phyloP scores from a whole-genome alignment of 1,140 invertebrate species.

The Drosophila pseudoobscura region DNA sequence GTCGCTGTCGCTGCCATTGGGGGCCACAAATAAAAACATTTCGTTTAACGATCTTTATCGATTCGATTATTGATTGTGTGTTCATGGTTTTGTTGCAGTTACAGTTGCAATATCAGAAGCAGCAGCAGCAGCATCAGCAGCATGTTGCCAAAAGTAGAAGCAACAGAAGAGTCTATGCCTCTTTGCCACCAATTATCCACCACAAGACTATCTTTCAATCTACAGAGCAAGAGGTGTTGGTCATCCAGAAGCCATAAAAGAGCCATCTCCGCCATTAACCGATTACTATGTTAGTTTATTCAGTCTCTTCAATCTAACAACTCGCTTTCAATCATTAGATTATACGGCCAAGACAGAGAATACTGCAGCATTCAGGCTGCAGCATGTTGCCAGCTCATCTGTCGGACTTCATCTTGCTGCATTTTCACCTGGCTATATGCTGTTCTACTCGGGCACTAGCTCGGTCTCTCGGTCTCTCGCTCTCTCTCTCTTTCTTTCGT shows the following conservation, averaged over 20 bases:
- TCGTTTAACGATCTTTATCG: slow-evolving; percentile 83
- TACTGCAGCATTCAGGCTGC: not conserved
- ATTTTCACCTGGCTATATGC: slow-evolving; percentile 30
- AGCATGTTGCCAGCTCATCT: slow-evolving; percentile 40
- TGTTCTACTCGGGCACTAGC: slow-evolving; percentile 6
- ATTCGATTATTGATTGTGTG: slow-evolving; percentile 82
- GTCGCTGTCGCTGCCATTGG: slow-evolving; percentile 27
- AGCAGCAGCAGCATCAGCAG: slow-evolving; percentile 37
- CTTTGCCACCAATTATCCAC: no score
- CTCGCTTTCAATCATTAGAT: slow-evolving; percentile 46
- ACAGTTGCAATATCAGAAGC: slow-evolving; percentile 32
- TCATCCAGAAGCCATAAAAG: no score
- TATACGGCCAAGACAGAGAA: slow-evolving; percentile 1
- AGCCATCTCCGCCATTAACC: slow-evolving; percentile 1
- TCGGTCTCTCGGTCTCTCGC: slow-evolving; percentile 28
- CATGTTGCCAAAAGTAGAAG: slow-evolving; percentile 28
- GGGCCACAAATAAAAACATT: slow-evolving; percentile 76
- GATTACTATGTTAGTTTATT: not conserved
- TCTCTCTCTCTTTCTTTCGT: slow-evolving; percentile 31
- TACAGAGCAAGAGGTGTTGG: no score
- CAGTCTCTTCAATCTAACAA: slow-evolving; percentile 26
- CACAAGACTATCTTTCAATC: no score
- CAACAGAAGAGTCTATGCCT: no score
- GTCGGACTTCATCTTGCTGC: slow-evolving; percentile 14
- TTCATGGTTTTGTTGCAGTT: slow-evolving; percentile 34